These are phyloP conservation scores for Phoxinus phoxinus DNA, from an alignment of 2,113 vertebrate genomes.

Conservation along the genomic window DNA sequence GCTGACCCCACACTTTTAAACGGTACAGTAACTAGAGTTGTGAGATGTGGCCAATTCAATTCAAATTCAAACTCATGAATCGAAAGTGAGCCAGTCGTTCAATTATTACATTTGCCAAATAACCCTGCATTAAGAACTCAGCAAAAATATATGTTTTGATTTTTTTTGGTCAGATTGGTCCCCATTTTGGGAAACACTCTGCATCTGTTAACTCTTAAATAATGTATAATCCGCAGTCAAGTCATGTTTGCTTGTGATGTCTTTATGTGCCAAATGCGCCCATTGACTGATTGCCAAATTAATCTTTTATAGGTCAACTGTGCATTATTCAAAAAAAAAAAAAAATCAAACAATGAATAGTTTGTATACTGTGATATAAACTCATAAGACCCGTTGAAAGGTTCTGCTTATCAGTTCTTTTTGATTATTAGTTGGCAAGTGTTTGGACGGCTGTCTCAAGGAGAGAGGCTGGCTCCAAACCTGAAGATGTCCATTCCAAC, in stretches of 20 bases:
- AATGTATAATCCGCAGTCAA: neutral
- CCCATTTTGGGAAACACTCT: neutral
- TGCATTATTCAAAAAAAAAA: neutral
- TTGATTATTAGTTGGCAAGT: neutral
- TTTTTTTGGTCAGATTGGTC: neutral
- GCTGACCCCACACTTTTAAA: neutral
- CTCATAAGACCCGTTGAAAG: neutral
- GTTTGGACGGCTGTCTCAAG: constrained; percentile 15
- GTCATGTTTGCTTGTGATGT: neutral
- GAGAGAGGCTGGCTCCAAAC: constrained; percentile 6
- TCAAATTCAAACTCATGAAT: neutral
- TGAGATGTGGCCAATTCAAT: neutral
- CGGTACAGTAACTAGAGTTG: neutral
- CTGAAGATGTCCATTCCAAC: neutral
- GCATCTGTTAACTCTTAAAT: neutral
- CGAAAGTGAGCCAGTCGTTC: neutral
- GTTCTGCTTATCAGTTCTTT: neutral
- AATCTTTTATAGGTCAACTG: neutral
- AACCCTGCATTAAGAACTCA: neutral
- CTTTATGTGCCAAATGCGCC: neutral
- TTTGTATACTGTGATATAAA: neutral
- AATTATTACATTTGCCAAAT: neutral
- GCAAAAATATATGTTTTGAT: neutral
- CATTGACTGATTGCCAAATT: neutral
- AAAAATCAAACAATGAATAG: neutral